These are phyloP conservation scores for Brachionus rubens DNA, from an alignment of 1,140 invertebrate species.

Conservation along the genomic window DNA sequence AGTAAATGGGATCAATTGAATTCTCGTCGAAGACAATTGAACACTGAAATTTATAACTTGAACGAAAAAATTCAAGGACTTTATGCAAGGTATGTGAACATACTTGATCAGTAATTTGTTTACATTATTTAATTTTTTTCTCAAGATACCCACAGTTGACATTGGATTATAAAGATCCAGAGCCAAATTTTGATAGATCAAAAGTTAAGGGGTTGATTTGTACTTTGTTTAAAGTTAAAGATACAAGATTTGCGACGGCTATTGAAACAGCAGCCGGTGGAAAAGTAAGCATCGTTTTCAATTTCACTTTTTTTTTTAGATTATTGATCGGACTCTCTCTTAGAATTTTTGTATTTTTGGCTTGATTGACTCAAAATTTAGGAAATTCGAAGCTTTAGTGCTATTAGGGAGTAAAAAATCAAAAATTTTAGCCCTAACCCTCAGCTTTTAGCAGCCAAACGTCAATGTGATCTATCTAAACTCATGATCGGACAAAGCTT, in stretches of 20 bases:
- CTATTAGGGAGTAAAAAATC: too few species aligned
- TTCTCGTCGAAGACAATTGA: neutral
- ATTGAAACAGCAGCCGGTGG: conserved; percentile 81
- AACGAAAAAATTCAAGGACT: conserved; percentile 18
- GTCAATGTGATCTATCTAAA: too few species aligned
- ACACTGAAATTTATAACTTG: conserved; percentile 6
- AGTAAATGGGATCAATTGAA: conserved; percentile 13
- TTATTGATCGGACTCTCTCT: too few species aligned
- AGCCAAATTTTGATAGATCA: conserved; percentile 69
- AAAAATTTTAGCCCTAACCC: too few species aligned
- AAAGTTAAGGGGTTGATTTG: conserved; percentile 76
- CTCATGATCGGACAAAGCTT: neutral
- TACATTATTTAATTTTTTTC: conserved; percentile 10
- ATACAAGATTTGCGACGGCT: conserved; percentile 72
- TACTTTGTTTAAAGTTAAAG: conserved; percentile 72
- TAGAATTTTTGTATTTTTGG: too few species aligned
- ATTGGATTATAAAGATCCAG: conserved; percentile 61
- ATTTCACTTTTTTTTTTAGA: too few species aligned
- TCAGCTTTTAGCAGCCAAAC: too few species aligned
- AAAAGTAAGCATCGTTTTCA: too few species aligned
- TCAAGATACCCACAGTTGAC: conserved; percentile 47
- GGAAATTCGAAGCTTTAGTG: too few species aligned
- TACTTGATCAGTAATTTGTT: too few species aligned
- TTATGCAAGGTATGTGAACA: conserved; percentile 10
- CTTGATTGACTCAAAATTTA: too few species aligned